phyloP scores from a whole-genome alignment of 2,888 invertebrate species.

The Polia nebulosa region DNA sequence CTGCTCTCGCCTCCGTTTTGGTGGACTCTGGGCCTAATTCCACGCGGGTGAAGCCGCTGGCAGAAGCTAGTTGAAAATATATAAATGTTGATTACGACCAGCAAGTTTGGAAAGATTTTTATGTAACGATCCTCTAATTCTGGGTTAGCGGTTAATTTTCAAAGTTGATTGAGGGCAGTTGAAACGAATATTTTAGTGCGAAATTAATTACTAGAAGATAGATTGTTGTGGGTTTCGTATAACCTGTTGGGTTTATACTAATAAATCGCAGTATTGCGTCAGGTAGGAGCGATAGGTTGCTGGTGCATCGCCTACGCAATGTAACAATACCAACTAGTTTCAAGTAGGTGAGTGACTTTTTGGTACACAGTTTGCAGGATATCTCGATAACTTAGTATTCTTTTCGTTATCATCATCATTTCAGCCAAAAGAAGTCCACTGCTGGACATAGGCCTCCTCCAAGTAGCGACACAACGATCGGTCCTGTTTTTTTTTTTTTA shows the following conservation, averaged over 20 bases:
- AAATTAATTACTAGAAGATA: slow-evolving; percentile 23
- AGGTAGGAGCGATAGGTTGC: slow-evolving; percentile 10
- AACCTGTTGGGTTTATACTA: slow-evolving; percentile 28
- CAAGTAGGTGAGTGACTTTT: slow-evolving; percentile 17
- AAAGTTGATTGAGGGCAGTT: slow-evolving; percentile 1
- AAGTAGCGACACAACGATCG: too few relatives aligned
- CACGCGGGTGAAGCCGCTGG: too few relatives aligned
- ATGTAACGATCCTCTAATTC: slow-evolving; percentile 9
- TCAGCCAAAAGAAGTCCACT: too few relatives aligned
- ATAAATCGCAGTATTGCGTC: slow-evolving; percentile 23
- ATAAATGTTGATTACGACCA: background rate
- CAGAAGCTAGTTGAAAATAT: too few relatives aligned
- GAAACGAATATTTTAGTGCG: slow-evolving; percentile 16
- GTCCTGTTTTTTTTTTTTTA: too few relatives aligned
- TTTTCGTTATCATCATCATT: too few relatives aligned
- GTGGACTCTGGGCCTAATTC: too few relatives aligned
- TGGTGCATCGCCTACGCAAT: slow-evolving; percentile 29
- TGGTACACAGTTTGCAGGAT: background rate
- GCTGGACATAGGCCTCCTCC: too few relatives aligned
- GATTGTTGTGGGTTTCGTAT: slow-evolving; percentile 9
- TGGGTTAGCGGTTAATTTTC: slow-evolving; percentile 13
- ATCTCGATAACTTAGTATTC: background rate
- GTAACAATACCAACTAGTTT: slow-evolving; percentile 27
- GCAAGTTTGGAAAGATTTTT: background rate
- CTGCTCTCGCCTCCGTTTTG: too few relatives aligned